A percentile compares a stretch with the other conserved stretches of the same genome.
Conservation (phyloP, 2,888 invertebrate genomes). For the Metalampra italica region DNA sequence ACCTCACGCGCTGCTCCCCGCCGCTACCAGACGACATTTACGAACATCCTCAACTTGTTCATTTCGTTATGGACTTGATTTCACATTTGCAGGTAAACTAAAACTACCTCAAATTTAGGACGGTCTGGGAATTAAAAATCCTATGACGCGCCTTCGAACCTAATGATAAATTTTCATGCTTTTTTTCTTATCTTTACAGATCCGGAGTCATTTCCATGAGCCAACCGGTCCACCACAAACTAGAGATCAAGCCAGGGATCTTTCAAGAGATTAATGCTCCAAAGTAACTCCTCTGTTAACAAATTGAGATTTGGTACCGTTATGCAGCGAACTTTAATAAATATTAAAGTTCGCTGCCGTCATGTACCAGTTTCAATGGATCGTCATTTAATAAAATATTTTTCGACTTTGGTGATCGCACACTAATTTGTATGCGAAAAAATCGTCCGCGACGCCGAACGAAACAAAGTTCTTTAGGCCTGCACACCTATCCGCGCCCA, state of each 20-base stretch:
- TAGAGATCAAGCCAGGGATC: not conserved
- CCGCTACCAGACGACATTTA: constrained; percentile 92
- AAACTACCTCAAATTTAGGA: not conserved
- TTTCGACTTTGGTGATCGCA: too few species aligned
- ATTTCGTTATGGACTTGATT: constrained; percentile 90
- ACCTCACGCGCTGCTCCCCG: constrained; percentile 91
- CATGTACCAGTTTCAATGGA: not conserved
- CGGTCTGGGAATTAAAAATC: not conserved
- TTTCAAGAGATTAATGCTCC: not conserved
- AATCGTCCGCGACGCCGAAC: too few species aligned
- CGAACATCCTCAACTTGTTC: constrained; percentile 88
- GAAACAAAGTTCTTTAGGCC: too few species aligned
- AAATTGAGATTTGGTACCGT: not conserved
- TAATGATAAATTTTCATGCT: too few species aligned
- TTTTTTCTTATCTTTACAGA: constrained; percentile 1
- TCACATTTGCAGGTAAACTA: constrained; percentile 90
- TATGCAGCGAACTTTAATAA: too few species aligned
- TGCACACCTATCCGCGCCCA: too few species aligned
- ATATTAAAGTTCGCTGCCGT: too few species aligned
- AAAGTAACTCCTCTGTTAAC: not conserved
- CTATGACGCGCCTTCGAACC: too few species aligned
- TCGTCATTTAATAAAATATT: not conserved
- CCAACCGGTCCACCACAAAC: not conserved
- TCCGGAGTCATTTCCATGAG: constrained; percentile 5
- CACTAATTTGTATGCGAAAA: too few species aligned